Evolutionary conservation across 2,113 vertebrate species (phyloP), one percentile per base, ranked within the genome.

Genomic region (Alaudala cheleensis): DNA sequence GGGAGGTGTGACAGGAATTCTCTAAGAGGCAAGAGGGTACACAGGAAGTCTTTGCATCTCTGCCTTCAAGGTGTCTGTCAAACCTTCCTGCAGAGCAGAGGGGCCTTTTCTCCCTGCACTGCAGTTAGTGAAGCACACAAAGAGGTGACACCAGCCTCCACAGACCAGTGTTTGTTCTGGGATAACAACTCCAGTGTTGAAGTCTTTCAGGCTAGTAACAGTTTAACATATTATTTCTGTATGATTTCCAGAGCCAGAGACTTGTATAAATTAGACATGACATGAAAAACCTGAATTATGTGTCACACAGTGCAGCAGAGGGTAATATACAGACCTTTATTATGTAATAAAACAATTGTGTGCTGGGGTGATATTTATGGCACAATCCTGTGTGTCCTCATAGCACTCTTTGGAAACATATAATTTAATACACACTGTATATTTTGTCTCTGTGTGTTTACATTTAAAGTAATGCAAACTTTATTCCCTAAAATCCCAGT

Each of bases 291-390:
- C 56, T 97, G 92, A 97, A 91, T 97, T 96, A 95, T 90, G 80
- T 4, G 28, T 83, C 1, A 6, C 67, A 33, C 21, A 45, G 83
- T 64, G 50, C 92, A 86, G 94, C 93, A 93, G 92, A 95, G 69
- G 72, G 84, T 95, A 95, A 95, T 96, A 95, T 94, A 94, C 79
- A 88, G 88, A 80, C 93, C 81, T 97, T 96, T 97, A 97, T 96
- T 96, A 96, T 88, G 84, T 91, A 96, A 95, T 95, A 96, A 97
- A 97, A 84, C 95, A 96, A 97, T 96, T 95, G 90, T 91, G 77
- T 94, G 88, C 95, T 64, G 77, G 65, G 83, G 44, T 96, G 88
- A 87, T 96, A 95, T 97, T 97, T 97, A 96, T 74, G 69, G 94
- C 76, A 61, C 86, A 91, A 96, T 95, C 91, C 95, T 67, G 47